These are phyloP conservation scores for Lepus oiostolus DNA, from an alignment of 2,797 vertebrate species.

Conservation along the genomic window DNA sequence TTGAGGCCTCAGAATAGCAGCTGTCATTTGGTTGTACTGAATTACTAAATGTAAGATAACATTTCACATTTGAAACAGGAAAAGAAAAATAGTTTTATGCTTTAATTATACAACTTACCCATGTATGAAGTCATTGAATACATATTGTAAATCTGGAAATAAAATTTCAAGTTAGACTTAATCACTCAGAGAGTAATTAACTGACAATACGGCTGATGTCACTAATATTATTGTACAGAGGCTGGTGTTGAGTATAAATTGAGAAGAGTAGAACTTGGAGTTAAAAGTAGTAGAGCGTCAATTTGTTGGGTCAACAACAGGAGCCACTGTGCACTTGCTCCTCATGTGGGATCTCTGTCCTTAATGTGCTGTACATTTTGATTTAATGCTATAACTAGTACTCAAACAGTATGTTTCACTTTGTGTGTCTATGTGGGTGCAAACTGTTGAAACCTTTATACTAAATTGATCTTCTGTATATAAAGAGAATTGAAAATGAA, in stretches of 20 bases:
- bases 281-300: background rate
- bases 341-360: too few species aligned
- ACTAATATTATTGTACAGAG: background rate
- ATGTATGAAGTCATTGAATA: background rate
- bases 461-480: too few species aligned
- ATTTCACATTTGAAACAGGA: constrained; percentile 19
- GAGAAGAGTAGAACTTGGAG: background rate
- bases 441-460: too few species aligned
- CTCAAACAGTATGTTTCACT: too few species aligned
- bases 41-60: background rate
- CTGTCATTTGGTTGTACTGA: constrained; percentile 25
- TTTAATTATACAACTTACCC: background rate
- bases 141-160: background rate
- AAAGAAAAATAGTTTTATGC: constrained; percentile 36
- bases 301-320: too few species aligned
- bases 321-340: too few species aligned
- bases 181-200: background rate
- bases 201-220: background rate
- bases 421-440: too few species aligned
- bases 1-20: background rate
- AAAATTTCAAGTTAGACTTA: constrained; percentile 2
- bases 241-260: background rate
- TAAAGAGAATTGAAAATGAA: too few species aligned
- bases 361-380: too few species aligned
- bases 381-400: too few species aligned